Evolutionary conservation across 2,113 vertebrate genomes (phyloP), one percentile per base, ranked within the genome.

Genomic region (Pygoscelis antarcticus): DNA sequence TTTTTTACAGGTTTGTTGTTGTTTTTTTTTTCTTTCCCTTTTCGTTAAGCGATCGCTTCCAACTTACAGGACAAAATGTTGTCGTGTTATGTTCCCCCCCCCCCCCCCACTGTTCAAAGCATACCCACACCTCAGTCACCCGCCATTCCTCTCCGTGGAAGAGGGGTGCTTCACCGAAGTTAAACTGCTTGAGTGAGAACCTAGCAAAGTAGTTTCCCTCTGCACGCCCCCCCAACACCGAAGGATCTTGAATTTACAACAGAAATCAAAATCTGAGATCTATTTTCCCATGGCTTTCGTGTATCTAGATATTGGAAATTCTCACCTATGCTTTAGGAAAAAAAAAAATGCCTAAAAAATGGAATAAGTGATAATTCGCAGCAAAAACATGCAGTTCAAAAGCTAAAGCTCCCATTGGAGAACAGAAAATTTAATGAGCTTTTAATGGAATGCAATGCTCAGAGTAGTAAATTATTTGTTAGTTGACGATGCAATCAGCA

Each of bases 381-480:
- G 97, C 94, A 96, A 98, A 98, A 98, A 75, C 93, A 84, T 91
- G 96, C 96, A 78, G 97, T 97, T 98, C 96, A 98, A 98, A 98
- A 98, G 92, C 98, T 98, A 98, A 98, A 98, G 97, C 98, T 98
- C 98, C 97, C 98, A 98, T 98, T 98, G 98, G 98, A 98, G 98
- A 98, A 98, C 90, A 98, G 98, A 98, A 98, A 98, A 98, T 98
- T 98, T 98, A 98, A 98, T 98, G 98, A 98, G 98, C 96, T 98
- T 98, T 98, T 98, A 98, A 98, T 98, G 98, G 98, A 98, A 98
- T 98, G 97, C 98, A 97, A 97, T 98, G 98, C 98, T 98, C 97
- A 88, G 97, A 98, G 98, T 98, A 98, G 98, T 98, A 98, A 98
- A 99, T 99, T 98, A 99, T 99, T 98, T 99, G 98, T 98, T 98